A percentile compares a stretch with the other conserved stretches of the same genome.
These are phyloP conservation scores for Axis porcinus DNA, from an alignment of 2,113 vertebrate genomes.

Conservation along the genomic window DNA sequence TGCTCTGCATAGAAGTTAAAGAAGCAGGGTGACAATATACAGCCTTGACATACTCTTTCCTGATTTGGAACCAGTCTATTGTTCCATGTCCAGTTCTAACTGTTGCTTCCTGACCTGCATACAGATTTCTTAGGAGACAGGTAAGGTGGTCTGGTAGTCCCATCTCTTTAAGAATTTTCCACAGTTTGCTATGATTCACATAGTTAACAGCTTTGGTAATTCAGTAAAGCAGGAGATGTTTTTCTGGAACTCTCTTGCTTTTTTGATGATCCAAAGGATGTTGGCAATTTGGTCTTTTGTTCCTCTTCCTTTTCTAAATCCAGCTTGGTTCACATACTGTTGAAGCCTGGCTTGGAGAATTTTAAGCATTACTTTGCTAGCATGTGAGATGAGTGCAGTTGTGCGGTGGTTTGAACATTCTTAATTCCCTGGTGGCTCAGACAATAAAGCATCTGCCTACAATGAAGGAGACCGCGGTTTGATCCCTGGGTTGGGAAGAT, in stretches of 20 bases:
- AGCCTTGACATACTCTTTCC: not conserved
- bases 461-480: rapidly evolving
- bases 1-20: not conserved
- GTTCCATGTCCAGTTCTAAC: not conserved
- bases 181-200: not conserved
- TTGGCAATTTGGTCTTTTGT: not conserved
- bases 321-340: not conserved
- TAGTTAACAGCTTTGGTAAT: not conserved
- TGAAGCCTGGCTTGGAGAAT: not conserved
- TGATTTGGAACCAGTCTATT: not conserved
- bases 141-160: not conserved
- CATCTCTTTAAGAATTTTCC: not conserved
- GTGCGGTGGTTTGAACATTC: not conserved
- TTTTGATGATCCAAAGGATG: not conserved
- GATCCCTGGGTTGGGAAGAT: not conserved
- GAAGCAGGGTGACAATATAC: not conserved
- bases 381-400: not conserved
- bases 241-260: not conserved
- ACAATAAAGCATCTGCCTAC: rapidly evolving
- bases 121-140: not conserved
- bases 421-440: not conserved
- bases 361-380: not conserved
- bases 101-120: not conserved
- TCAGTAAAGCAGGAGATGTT: not conserved
- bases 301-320: not conserved